Base-by-base conservation (phyloP, 2,888 invertebrate genomes). In the Troides aeacus region DNA sequence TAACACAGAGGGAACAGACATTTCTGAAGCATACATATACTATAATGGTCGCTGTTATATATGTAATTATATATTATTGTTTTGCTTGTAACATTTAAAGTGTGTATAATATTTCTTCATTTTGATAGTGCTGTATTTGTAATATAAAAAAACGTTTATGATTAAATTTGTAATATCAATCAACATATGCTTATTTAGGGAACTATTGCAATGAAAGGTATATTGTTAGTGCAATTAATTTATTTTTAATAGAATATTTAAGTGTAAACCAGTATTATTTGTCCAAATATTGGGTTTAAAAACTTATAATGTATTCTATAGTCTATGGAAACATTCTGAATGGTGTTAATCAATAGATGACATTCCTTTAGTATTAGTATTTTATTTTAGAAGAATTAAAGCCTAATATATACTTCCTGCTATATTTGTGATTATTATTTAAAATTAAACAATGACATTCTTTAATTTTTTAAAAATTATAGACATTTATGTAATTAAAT, bases 371-470 rank as follows among this genome's bases (percentile, higher is more conserved):
- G 18, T 53, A 53, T 7, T 53, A n/a, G 18, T 18, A 53, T 5
- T n/a, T 53, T 53, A 0, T 53, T 6, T 6, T 18, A 18, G 18
- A 53, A 53, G n/a, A n/a, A 53, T 53, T 53, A n/a, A 23, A 8
- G 23, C 23, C 21, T 7, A 56, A 58, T 58, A 46, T 62, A 59
- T 60, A 68, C 21, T 64, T 68, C 63, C 64, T 68, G 63, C 50
- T 64, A 59, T 42, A 60, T 57, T 61, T 74, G 74, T 75, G 72
- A 74, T 74, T 74, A 72, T 70, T 73, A 67, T 68, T 23, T 58
- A 72, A 68, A 70, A 66, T 72, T 69, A 68, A 66, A 62, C 63
- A 62, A 66, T 60, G 60, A 60, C 23, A 30, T 21, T 66, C 50
- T 36, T 64, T 67, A 62, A 57, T 68, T 70, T 63, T 23, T 50